Conservation (phyloP, 35 echinoderm and acorn worm genomes). For the Anneissia japonica region DNA sequence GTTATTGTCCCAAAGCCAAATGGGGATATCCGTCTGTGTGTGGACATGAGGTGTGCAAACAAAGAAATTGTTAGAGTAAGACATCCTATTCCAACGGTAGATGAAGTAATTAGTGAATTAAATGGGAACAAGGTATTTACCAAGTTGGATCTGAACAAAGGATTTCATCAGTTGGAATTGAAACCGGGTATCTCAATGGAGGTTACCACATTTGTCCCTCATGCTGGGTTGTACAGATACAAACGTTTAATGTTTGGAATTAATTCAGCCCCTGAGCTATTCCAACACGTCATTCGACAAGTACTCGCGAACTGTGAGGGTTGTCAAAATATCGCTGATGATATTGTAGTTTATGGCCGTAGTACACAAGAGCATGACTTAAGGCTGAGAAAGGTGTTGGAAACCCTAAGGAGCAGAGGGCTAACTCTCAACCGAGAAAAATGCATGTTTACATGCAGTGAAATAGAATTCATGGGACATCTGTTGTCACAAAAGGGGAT, state of each 20-base stretch:
- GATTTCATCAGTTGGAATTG: conserved; percentile 16
- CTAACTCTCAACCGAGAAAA: conserved; percentile 29
- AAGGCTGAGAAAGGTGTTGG: conserved; percentile 25
- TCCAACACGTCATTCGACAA: conserved; percentile 40
- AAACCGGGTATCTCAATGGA: neutral
- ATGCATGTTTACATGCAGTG: conserved; percentile 35
- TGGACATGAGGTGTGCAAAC: conserved; percentile 14
- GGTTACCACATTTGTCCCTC: conserved; percentile 50
- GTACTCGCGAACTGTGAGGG: conserved; percentile 17
- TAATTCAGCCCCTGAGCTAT: conserved; percentile 33
- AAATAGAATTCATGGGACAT: conserved; percentile 56
- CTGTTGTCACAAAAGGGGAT: conserved; percentile 24
- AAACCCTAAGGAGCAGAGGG: neutral
- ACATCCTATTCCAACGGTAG: conserved; percentile 10
- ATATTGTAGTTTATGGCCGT: conserved; percentile 19
- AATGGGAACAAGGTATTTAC: conserved; percentile 2
- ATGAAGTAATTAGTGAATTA: conserved; percentile 3
- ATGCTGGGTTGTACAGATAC: conserved; percentile 34
- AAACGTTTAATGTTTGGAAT: conserved; percentile 59
- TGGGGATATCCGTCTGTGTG: conserved; percentile 21
- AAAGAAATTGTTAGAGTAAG: neutral
- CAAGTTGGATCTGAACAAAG: conserved; percentile 14
- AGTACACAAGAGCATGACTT: conserved; percentile 5
- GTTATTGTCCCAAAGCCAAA: conserved; percentile 22
- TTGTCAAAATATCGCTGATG: conserved; percentile 20